A percentile compares a stretch with the other conserved stretches of the same genome.
Conservation (phyloP, 2,797 vertebrate species). For the Chiroxiphia lanceolata region DNA sequence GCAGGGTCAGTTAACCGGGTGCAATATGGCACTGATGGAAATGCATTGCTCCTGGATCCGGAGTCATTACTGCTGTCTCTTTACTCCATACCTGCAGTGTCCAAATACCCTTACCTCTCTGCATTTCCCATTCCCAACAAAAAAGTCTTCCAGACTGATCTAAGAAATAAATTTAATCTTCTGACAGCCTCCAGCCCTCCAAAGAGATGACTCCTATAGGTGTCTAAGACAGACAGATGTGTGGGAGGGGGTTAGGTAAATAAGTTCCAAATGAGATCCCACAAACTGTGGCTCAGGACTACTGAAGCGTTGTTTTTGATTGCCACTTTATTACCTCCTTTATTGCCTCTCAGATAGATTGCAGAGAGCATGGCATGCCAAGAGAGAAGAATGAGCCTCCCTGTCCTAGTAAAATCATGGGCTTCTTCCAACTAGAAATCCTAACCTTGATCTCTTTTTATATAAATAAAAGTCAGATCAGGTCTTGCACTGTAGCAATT, state of each 20-base stretch:
- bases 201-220: background rate
- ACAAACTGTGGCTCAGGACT: constrained; percentile 31
- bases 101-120: background rate
- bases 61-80: background rate
- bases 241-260: constrained; percentile 44
- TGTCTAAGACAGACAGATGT: constrained; percentile 27
- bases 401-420: constrained; percentile 56
- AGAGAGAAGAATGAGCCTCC: constrained; percentile 55
- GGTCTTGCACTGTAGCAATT: constrained; percentile 57
- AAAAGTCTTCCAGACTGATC: background rate
- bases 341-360: constrained; percentile 64
- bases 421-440: constrained; percentile 66
- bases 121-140: background rate
- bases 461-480: constrained; percentile 70
- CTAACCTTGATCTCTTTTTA: constrained; percentile 60
- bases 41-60: background rate
- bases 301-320: constrained; percentile 59
- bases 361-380: constrained; percentile 50
- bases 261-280: constrained; percentile 61
- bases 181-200: background rate
- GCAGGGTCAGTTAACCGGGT: background rate
- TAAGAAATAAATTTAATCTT: constrained; percentile 3
- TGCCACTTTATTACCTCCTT: constrained; percentile 64
- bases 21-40: background rate
- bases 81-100: background rate